phyloP scores from a whole-genome alignment of 2,113 vertebrate species.

The Melospiza georgiana region DNA sequence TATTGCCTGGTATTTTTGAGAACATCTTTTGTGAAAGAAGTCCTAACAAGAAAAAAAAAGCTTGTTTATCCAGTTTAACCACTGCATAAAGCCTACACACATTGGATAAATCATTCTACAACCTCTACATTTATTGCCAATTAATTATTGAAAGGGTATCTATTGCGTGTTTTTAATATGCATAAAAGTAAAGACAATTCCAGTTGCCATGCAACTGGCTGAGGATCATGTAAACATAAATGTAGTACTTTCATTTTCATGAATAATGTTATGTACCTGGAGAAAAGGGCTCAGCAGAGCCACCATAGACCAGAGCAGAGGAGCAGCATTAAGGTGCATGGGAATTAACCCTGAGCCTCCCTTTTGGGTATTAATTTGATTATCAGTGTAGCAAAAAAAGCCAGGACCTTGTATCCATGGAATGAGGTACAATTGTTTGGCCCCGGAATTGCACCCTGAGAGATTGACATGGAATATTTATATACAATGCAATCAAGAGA shows the following conservation, averaged over 20 bases:
- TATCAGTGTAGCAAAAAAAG: neutral
- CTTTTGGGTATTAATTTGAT: neutral
- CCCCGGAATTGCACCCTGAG: neutral
- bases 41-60: neutral
- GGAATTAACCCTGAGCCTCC: neutral
- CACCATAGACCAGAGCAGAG: neutral
- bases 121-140: neutral
- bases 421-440: neutral
- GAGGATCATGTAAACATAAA: slow-evolving; percentile 34
- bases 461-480: slow-evolving; percentile 31
- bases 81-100: neutral
- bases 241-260: neutral
- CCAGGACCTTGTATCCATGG: neutral
- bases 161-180: slow-evolving; percentile 29
- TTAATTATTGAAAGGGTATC: slow-evolving; percentile 61
- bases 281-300: neutral
- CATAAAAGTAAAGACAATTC: slow-evolving; percentile 52
- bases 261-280: neutral
- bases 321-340: neutral
- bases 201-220: slow-evolving; percentile 52
- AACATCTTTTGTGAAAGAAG: neutral
- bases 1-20: neutral
- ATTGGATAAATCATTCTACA: neutral
- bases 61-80: neutral
- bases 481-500: slow-evolving; percentile 29